Evolutionary conservation across 1,140 invertebrate species (phyloP).

Genomic region (Apocrypta bakeri): DNA sequence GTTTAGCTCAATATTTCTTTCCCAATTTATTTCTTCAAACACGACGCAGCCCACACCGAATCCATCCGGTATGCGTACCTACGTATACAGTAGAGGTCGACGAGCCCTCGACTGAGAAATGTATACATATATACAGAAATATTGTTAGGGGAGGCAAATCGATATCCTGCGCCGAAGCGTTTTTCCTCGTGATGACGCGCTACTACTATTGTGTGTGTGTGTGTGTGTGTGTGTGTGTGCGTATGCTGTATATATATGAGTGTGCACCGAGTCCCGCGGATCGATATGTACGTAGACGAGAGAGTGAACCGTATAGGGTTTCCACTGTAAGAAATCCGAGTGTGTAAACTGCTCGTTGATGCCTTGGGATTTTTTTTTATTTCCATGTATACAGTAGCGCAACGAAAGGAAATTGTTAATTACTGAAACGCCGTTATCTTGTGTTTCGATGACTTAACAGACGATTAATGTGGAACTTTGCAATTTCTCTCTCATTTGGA

Average conservation of each 20-base stretch:
- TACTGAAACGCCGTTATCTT: background rate
- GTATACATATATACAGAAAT: too few species aligned
- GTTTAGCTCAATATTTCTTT: too few species aligned
- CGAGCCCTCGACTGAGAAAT: background rate
- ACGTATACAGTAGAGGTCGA: background rate
- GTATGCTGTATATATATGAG: too few species aligned
- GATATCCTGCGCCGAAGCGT: background rate
- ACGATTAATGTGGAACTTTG: background rate
- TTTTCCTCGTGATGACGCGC: background rate
- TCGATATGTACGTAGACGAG: background rate
- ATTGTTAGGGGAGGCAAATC: background rate
- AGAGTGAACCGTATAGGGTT: background rate
- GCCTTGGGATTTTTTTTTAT: too few species aligned
- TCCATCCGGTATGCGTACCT: background rate
- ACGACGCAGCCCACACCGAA: background rate
- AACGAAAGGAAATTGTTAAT: background rate
- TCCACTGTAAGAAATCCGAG: background rate
- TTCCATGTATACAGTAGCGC: too few species aligned
- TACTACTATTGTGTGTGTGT: background rate
- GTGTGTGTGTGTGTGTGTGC: too few species aligned
- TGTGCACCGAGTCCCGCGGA: background rate
- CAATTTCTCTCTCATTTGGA: background rate
- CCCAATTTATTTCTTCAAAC: background rate
- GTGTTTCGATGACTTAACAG: background rate
- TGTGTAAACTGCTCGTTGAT: too few species aligned